Percentiles rank a stretch among this genome's conserved stretches.
Evolutionary conservation across 2,113 vertebrate species (phyloP).

Genomic region (Felis catus): F.catus_Fca126_mat1.0 CM031416.1:57613001-57613500

Average conservation of each 20-base stretch:
- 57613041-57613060: conserved; percentile 26
- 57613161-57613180: not conserved
- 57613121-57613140: not conserved
- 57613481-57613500: not conserved
- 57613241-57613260: not conserved
- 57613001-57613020: not conserved
- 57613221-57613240: not conserved
- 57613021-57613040: not conserved
- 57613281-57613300: not conserved
- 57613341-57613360: not conserved
- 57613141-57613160: not conserved
- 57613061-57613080: not conserved
- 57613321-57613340: not conserved
- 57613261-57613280: not conserved
- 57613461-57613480: not conserved
- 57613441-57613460: not conserved
- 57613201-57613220: not conserved
- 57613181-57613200: not conserved
- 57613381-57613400: conserved; percentile 23
- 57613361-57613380: not conserved
- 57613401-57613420: not conserved
- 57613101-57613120: not conserved
- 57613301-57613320: not conserved
- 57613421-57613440: not conserved
- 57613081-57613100: not conserved